Evolutionary conservation across 2,888 invertebrate species (phyloP).

Genomic region (Zele albiditarsus): DNA sequence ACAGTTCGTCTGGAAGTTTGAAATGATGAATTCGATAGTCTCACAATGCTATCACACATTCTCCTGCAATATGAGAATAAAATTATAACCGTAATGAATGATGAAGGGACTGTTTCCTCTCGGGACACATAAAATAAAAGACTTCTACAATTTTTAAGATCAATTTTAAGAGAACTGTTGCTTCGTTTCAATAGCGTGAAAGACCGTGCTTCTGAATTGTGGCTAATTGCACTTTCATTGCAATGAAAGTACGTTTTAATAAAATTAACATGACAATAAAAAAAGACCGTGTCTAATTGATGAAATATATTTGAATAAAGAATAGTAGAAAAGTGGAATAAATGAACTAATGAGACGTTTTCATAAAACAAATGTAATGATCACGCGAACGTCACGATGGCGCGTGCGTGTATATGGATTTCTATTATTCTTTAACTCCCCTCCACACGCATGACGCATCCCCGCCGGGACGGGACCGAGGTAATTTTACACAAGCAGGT

Average conservation of each 20-base stretch:
- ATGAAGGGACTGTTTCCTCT: too few species aligned
- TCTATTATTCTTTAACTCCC: slow-evolving; percentile 27
- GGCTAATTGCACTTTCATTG: background rate
- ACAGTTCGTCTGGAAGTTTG: too few species aligned
- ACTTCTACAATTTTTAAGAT: too few species aligned
- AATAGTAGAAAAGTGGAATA: background rate
- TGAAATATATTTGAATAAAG: background rate
- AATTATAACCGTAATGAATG: too few species aligned
- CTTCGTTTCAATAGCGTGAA: background rate
- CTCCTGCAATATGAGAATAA: too few species aligned
- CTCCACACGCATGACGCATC: slow-evolving; percentile 61
- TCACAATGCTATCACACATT: too few species aligned
- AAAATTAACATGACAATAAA: background rate
- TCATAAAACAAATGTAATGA: background rate
- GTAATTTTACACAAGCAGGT: slow-evolving; percentile 66
- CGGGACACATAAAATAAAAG: too few species aligned
- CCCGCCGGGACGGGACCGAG: slow-evolving; percentile 56
- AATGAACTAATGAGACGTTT: slow-evolving; percentile 30
- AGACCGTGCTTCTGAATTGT: background rate
- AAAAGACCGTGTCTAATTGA: background rate
- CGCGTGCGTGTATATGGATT: slow-evolving; percentile 37
- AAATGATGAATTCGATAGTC: too few species aligned
- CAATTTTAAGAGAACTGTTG: too few species aligned
- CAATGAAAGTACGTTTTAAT: background rate
- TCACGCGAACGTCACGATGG: slow-evolving; percentile 4